Conservation (phyloP, 2,888 invertebrate genomes). For the Oligia strigilis region DNA sequence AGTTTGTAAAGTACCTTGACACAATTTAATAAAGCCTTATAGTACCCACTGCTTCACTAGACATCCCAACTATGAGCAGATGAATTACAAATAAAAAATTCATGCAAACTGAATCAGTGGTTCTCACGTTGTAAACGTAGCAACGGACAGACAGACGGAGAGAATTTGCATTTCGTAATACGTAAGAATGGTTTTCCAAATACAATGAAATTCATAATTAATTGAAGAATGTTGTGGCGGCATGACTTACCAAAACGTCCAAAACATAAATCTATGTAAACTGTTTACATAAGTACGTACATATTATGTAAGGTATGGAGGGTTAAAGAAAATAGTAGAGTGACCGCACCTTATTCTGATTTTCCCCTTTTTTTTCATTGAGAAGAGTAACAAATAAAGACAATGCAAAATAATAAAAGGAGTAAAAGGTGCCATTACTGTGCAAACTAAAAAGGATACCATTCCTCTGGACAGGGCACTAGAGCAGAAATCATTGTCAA, state of each 20-base stretch:
- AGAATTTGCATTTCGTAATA: conserved; percentile 49
- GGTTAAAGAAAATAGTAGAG: not conserved
- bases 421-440: not conserved
- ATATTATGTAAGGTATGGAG: not conserved
- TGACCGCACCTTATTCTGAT: not conserved
- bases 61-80: conserved; percentile 25
- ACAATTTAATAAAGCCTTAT: conserved; percentile 43
- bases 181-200: conserved; percentile 39
- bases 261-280: conserved; percentile 11
- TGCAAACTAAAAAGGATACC: not conserved
- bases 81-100: conserved; percentile 49
- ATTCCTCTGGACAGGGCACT: too few species aligned
- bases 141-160: conserved; percentile 46
- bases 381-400: not conserved
- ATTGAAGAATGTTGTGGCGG: conserved; percentile 23
- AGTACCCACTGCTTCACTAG: conserved; percentile 5
- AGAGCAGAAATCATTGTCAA: too few species aligned
- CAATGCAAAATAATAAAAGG: not conserved
- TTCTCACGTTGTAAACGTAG: conserved; percentile 32
- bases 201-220: conserved; percentile 52
- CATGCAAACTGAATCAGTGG: conserved; percentile 49
- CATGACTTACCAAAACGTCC: not conserved
- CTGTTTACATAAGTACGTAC: not conserved
- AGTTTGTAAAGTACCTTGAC: conserved; percentile 19
- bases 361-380: not conserved